These are phyloP conservation scores for Machaerirhynchus nigripectus DNA, from an alignment of 2,113 vertebrate genomes.

Conservation along the genomic window DNA sequence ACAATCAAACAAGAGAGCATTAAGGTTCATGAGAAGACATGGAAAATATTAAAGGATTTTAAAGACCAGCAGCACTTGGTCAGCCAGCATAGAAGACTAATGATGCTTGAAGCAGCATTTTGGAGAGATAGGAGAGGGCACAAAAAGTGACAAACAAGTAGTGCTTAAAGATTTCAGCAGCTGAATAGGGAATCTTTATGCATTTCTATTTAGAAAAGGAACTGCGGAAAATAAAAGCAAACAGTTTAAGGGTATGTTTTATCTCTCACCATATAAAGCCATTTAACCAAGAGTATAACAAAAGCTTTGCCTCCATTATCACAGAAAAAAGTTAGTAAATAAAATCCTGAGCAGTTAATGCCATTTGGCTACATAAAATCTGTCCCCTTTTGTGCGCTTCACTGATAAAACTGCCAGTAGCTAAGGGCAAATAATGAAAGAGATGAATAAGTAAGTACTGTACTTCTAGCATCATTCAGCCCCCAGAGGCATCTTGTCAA, in stretches of 20 bases:
- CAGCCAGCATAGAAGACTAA: background rate
- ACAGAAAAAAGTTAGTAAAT: background rate
- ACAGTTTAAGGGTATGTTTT: background rate
- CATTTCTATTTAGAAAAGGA: background rate
- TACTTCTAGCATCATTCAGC: background rate
- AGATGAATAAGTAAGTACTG: background rate
- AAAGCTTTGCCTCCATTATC: background rate
- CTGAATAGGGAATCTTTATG: background rate
- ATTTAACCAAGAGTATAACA: background rate
- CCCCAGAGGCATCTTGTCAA: background rate
- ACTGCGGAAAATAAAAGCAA: background rate
- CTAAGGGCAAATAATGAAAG: background rate
- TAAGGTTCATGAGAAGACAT: background rate
- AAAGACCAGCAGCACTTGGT: background rate
- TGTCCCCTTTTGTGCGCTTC: background rate
- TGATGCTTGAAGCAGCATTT: background rate
- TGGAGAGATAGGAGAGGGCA: background rate
- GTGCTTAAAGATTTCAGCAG: background rate
- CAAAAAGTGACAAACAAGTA: background rate
- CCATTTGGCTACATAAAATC: background rate
- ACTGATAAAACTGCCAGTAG: background rate
- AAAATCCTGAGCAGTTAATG: slow-evolving; percentile 4
- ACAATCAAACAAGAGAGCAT: background rate
- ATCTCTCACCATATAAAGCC: background rate
- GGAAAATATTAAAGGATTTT: background rate